Evolutionary conservation across 2,113 vertebrate species (phyloP), one percentile per base, ranked within the genome.

Genomic region (Suricata suricatta): DNA sequence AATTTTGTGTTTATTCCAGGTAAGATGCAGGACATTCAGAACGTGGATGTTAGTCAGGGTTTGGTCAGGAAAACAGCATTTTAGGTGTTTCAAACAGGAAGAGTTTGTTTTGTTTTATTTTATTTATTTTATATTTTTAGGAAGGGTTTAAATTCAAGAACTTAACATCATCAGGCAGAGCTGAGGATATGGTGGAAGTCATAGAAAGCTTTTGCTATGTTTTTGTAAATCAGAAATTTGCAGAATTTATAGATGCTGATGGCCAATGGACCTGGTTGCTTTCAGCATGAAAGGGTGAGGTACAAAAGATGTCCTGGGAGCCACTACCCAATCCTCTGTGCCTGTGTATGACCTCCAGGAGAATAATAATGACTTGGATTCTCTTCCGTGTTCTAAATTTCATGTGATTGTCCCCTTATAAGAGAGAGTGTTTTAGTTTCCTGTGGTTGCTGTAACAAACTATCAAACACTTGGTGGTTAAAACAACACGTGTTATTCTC

Each of bases 1-100:
- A 94, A 66, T 69, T 93, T 93, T 91, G 71, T 68, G 31, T 47
- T 83, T 14, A 54, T 84, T 96, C 27, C 71, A 69, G 57, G n/a
- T 74, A 84, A 93, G n/a, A 35, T 35, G 54, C 35, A 38, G 17
- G 33, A 84, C 19, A 33, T 88, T 96, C 64, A 92, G 74, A 95
- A 11, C 3, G 33, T 93, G 31, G 8, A 66, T 88, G 11, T 60
- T 54, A 47, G 57, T 66, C 44, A 86, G 57, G 5, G 29, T 80
- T 92, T 54, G 7, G 19, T 88, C 47, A 88, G 35, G 27, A 95
- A 90, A 68, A 80, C 17, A 83, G 23, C 9, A 38, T 17, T 87
- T 16, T 63, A 60, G 9, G 6, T 79, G 2, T 81, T 97, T 97
- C 35, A 52, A 76, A 74, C 12, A 77, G 77, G 64, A 57, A 38